Evolutionary conservation across 30 jellyfish, hydroid and myxozoan genomes (phyloP).

Genomic region (Pseudorhiza aurosa): DNA sequence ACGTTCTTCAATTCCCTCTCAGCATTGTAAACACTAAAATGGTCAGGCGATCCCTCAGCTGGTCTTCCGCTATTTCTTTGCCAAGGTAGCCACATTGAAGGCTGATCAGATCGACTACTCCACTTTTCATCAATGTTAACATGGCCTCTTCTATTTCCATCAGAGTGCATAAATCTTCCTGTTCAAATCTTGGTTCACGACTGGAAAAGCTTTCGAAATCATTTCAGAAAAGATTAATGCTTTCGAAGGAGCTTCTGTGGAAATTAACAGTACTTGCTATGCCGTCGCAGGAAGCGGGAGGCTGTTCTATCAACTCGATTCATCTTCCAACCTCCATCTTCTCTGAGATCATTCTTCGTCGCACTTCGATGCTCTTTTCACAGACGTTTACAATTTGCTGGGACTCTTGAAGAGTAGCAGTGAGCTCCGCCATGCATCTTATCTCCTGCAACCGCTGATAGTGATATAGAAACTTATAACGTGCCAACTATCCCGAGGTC

Average conservation of each 20-base stretch:
- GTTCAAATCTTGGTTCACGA: conserved; percentile 30
- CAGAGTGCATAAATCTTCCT: conserved; percentile 13
- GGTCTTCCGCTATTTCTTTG: background rate
- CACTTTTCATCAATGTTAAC: no score
- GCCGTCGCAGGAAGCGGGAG: conserved; percentile 10
- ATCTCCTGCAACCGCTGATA: conserved; percentile 37
- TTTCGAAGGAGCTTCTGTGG: conserved; percentile 21
- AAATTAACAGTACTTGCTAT: conserved; percentile 15
- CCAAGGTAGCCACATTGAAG: conserved; percentile 32
- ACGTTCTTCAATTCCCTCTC: background rate
- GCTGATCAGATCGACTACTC: conserved; percentile 32
- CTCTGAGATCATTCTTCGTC: conserved; percentile 25
- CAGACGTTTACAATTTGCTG: conserved; percentile 14
- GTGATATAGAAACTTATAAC: no score
- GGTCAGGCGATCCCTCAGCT: conserved; percentile 5
- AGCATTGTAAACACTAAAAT: background rate
- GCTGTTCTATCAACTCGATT: conserved; percentile 31
- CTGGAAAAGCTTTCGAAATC: conserved; percentile 18
- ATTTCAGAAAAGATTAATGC: no score
- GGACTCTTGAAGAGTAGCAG: conserved; percentile 13
- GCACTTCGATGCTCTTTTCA: conserved; percentile 23
- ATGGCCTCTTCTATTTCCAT: background rate
- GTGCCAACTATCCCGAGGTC: no score
- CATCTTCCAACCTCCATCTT: conserved; percentile 29
- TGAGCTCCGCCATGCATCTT: conserved; percentile 11